Conservation (phyloP, 2,113 vertebrate genomes). For the Oceanodroma tethys region DNA sequence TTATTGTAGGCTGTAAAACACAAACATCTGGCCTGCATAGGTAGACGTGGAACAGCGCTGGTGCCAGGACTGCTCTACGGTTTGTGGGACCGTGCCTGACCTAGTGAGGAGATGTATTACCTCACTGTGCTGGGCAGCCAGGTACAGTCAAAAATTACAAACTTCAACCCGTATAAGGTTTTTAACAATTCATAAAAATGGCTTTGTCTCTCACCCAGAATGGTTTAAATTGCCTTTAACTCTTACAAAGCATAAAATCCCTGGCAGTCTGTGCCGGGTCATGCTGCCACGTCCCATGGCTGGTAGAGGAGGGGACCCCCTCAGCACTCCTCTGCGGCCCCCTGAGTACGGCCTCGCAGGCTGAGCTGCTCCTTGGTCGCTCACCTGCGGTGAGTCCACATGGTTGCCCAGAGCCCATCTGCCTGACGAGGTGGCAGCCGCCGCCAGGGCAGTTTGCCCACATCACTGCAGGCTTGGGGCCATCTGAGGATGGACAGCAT, state of each 20-base stretch:
- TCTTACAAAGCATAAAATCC: neutral
- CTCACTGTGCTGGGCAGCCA: neutral
- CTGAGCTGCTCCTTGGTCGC: neutral
- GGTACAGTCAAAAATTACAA: neutral
- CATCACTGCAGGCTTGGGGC: rapidly evolving
- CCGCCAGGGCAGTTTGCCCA: neutral
- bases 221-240: neutral
- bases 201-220: neutral
- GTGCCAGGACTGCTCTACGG: neutral
- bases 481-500: neutral
- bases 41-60: neutral
- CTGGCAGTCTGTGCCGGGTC: rapidly evolving
- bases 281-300: rapidly evolving
- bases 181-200: neutral
- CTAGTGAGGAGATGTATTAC: neutral
- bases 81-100: neutral
- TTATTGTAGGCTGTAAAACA: neutral
- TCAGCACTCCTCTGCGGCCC: neutral
- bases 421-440: rapidly evolving
- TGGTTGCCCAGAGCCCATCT: neutral
- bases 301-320: neutral
- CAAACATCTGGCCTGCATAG: neutral
- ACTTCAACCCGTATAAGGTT: neutral
- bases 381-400: rapidly evolving
- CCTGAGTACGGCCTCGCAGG: rapidly evolving